These are phyloP conservation scores for Aphelocoma coerulescens DNA, from an alignment of 2,113 vertebrate genomes.

Conservation along the genomic window DNA sequence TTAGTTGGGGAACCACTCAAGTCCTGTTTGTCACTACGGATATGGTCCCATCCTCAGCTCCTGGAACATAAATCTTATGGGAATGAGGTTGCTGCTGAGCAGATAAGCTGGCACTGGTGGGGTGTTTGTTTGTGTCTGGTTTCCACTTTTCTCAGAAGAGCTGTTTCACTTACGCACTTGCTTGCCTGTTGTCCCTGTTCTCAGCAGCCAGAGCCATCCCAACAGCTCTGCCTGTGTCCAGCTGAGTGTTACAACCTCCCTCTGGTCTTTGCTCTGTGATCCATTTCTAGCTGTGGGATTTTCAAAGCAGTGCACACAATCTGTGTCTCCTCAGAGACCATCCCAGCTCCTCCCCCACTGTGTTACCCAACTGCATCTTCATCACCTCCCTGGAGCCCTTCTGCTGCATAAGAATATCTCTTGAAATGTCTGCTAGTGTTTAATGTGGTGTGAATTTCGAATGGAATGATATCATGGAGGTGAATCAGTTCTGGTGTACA, in stretches of 20 bases:
- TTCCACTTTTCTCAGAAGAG: not conserved
- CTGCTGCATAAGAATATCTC: not conserved
- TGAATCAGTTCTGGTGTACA: not conserved
- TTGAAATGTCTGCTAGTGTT: not conserved
- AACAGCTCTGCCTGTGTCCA: not conserved
- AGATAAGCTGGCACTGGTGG: not conserved
- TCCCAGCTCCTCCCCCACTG: not conserved
- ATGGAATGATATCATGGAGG: rapidly evolving
- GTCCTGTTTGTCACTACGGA: not conserved
- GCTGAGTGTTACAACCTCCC: not conserved
- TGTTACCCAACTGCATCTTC: not conserved
- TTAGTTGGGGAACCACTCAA: not conserved
- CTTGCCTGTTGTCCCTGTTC: not conserved
- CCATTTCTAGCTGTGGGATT: not conserved
- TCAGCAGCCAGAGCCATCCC: not conserved
- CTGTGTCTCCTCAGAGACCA: not conserved
- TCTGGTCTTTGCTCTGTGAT: not conserved
- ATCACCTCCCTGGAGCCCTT: not conserved
- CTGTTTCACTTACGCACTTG: not conserved
- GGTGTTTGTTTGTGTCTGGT: not conserved
- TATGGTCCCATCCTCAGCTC: not conserved
- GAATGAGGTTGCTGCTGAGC: not conserved
- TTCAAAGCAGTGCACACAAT: not conserved
- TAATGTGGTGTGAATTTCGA: not conserved
- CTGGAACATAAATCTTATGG: not conserved